A percentile compares a stretch with the other conserved stretches of the same genome.
Evolutionary conservation across 64 coral and sea anemone species (phyloP).

Genomic region (Stichodactyla mertensii): DNA sequence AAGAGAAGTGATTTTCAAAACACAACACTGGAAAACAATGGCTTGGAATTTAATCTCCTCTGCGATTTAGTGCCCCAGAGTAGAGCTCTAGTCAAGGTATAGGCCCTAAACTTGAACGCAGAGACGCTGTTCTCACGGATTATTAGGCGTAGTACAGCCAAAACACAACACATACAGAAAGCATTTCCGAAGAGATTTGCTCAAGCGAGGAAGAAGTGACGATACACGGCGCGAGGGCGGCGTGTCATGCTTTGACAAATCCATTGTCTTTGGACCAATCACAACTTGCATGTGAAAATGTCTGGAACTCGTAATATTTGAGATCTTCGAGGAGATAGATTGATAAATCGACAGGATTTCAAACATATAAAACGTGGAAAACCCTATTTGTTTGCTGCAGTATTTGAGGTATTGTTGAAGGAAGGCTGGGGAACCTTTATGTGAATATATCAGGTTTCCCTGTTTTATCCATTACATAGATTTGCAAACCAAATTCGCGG

Average conservation of each 20-base stretch:
- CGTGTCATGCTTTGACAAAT: background rate
- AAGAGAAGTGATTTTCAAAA: background rate
- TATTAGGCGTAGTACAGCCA: conserved; percentile 38
- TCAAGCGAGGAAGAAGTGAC: conserved; percentile 49
- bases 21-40: background rate
- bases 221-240: background rate
- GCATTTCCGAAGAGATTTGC: conserved; percentile 48
- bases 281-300: background rate
- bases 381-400: too few relatives aligned
- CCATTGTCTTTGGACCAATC: conserved; percentile 24
- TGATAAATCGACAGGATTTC: too few relatives aligned
- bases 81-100: background rate
- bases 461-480: too few relatives aligned
- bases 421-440: too few relatives aligned
- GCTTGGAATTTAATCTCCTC: background rate
- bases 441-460: too few relatives aligned
- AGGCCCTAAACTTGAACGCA: background rate
- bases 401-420: too few relatives aligned
- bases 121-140: conserved; percentile 6
- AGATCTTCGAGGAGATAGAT: background rate
- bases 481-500: too few relatives aligned
- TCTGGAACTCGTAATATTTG: conserved; percentile 5
- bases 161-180: conserved; percentile 43
- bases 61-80: background rate
- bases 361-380: too few relatives aligned